Conservation (phyloP, 2,888 invertebrate species). For the Drosophila mercatorum region DNA sequence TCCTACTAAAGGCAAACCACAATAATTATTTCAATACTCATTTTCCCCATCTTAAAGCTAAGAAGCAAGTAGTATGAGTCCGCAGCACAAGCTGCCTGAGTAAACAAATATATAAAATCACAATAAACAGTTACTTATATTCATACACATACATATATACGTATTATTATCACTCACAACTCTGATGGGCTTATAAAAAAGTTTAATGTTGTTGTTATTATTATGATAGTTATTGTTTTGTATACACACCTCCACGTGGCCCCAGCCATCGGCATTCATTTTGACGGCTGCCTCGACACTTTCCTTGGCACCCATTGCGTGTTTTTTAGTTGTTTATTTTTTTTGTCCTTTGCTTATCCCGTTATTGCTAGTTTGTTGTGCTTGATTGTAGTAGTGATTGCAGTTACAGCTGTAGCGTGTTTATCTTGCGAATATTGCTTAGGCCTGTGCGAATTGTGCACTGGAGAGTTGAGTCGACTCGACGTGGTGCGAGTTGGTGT, state of each 20-base stretch:
- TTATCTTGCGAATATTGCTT: conserved; percentile 48
- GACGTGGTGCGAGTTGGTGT: neutral
- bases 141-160: neutral
- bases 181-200: conserved; percentile 12
- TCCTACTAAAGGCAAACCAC: neutral
- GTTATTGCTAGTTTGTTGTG: conserved; percentile 30
- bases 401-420: conserved; percentile 42
- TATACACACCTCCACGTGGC: conserved; percentile 90
- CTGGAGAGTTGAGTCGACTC: conserved; percentile 24
- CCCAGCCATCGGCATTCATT: conserved; percentile 93
- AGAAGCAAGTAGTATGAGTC: no score
- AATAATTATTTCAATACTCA: neutral
- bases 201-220: conserved; percentile 12
- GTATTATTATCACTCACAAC: neutral
- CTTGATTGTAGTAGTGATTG: conserved; percentile 45
- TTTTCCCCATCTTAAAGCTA: neutral
- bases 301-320: conserved; percentile 91
- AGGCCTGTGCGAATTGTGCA: conserved; percentile 30
- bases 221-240: conserved; percentile 24
- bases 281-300: conserved; percentile 91
- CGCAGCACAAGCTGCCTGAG: neutral
- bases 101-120: conserved; percentile 1
- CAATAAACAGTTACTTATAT: neutral
- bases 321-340: conserved; percentile 40
- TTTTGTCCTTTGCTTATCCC: conserved; percentile 15